Evolutionary conservation across 2,888 invertebrate species (phyloP).

Genomic region (Pseudolycoriella hygida): DNA sequence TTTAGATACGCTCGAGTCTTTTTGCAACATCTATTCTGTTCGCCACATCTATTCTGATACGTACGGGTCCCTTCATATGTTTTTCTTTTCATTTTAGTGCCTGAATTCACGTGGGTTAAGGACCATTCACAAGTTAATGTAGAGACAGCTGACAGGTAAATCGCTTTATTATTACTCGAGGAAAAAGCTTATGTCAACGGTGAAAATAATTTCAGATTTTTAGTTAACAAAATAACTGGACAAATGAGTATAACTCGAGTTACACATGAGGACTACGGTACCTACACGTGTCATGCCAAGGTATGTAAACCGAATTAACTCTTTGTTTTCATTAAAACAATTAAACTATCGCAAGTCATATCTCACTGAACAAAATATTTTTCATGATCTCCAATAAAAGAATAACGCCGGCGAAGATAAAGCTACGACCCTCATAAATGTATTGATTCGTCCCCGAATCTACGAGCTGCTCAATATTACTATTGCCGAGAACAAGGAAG

Average conservation of each 20-base stretch:
- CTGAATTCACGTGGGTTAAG: slow-evolving; percentile 70
- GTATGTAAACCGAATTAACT: too few species aligned
- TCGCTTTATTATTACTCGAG: too few species aligned
- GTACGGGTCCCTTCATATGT: too few species aligned
- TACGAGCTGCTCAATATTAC: slow-evolving; percentile 60
- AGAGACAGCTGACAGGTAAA: slow-evolving; percentile 45
- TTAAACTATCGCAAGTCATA: too few species aligned
- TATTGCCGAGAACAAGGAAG: slow-evolving; percentile 39
- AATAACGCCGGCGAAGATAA: slow-evolving; percentile 62
- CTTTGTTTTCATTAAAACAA: too few species aligned
- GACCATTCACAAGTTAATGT: slow-evolving; percentile 53
- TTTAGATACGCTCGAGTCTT: too few species aligned
- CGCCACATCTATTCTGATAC: too few species aligned
- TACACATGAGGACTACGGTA: slow-evolving; percentile 58
- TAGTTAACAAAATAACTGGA: slow-evolving; percentile 52
- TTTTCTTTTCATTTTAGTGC: too few species aligned
- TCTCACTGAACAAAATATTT: too few species aligned
- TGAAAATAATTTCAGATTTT: slow-evolving; percentile 22
- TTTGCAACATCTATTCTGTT: too few species aligned
- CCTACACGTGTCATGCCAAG: slow-evolving; percentile 62
- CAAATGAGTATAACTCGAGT: slow-evolving; percentile 54
- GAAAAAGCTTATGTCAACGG: too few species aligned
- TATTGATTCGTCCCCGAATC: slow-evolving; percentile 63
- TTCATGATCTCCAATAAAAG: too few species aligned
- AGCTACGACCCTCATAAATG: slow-evolving; percentile 47